phyloP scores from a whole-genome alignment of 2,888 invertebrate genomes.

The Latrodectus hesperus region DNA sequence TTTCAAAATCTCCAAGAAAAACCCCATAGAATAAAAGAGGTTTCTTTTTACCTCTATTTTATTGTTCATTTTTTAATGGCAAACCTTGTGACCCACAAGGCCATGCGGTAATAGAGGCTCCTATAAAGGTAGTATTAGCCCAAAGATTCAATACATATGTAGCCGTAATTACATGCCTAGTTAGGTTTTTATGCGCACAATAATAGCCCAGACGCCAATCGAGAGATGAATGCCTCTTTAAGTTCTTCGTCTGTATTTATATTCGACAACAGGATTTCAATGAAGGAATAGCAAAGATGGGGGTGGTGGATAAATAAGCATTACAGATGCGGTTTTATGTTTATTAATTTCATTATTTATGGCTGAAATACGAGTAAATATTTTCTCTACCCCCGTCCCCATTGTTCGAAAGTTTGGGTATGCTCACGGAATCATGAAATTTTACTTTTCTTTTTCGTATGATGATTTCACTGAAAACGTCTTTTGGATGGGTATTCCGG shows the following conservation, averaged over 20 bases:
- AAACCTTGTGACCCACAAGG: slow-evolving; percentile 55
- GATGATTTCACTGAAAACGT: too few relatives aligned
- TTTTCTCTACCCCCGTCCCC: not conserved
- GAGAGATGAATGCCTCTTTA: slow-evolving; percentile 8
- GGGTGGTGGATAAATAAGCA: not conserved
- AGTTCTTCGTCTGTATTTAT: slow-evolving; percentile 11
- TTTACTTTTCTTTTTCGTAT: too few relatives aligned
- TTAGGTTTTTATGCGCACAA: slow-evolving; percentile 53
- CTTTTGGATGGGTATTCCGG: too few relatives aligned
- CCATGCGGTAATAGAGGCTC: slow-evolving; percentile 48
- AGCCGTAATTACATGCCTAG: slow-evolving; percentile 53
- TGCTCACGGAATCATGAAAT: too few relatives aligned
- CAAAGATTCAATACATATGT: slow-evolving; percentile 60
- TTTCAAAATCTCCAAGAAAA: not conserved
- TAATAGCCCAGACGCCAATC: slow-evolving; percentile 52
- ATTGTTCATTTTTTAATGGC: slow-evolving; percentile 16
- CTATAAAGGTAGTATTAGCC: slow-evolving; percentile 62
- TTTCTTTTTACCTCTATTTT: not conserved
- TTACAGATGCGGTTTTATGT: too few relatives aligned
- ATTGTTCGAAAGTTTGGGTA: too few relatives aligned
- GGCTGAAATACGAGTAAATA: not conserved
- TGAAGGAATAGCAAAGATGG: not conserved
- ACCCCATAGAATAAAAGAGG: not conserved
- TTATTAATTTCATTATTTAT: too few relatives aligned
- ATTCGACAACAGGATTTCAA: slow-evolving; percentile 1